Conservation (phyloP, 64 coral and sea anemone species). For the Dendrophyllia cribrosa region DNA sequence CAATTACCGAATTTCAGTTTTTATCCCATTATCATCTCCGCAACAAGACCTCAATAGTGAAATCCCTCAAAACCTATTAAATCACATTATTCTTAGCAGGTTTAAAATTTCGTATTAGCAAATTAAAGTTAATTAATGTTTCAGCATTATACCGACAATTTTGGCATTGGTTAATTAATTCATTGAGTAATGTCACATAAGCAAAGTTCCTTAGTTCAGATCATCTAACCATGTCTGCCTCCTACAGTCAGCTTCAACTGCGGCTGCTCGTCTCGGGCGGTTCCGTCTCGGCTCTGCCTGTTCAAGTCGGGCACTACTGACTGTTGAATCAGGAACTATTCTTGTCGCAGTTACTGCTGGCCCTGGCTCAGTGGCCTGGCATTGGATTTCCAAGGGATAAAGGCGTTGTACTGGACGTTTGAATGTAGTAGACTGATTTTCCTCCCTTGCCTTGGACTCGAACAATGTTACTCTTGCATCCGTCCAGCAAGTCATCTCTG, state of each 20-base stretch:
- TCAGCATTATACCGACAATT: too few species aligned
- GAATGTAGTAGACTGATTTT: neutral
- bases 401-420: conserved; percentile 3
- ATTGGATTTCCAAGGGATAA: neutral
- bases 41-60: too few species aligned
- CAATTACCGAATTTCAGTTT: too few species aligned
- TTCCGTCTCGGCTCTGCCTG: neutral
- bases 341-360: neutral
- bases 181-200: too few species aligned
- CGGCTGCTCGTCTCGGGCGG: neutral
- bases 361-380: neutral
- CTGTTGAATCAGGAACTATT: neutral
- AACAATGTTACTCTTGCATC: conserved; percentile 6
- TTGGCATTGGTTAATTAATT: too few species aligned
- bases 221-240: too few species aligned
- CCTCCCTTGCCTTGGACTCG: neutral
- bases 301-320: neutral
- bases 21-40: too few species aligned
- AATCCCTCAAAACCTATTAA: too few species aligned
- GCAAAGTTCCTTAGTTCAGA: too few species aligned
- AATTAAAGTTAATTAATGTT: too few species aligned
- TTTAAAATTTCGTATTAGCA: too few species aligned
- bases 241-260: neutral
- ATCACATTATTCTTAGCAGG: too few species aligned
- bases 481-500: neutral